phyloP scores from a whole-genome alignment of 2,113 vertebrate species.

The Rafetus swinhoei region DNA sequence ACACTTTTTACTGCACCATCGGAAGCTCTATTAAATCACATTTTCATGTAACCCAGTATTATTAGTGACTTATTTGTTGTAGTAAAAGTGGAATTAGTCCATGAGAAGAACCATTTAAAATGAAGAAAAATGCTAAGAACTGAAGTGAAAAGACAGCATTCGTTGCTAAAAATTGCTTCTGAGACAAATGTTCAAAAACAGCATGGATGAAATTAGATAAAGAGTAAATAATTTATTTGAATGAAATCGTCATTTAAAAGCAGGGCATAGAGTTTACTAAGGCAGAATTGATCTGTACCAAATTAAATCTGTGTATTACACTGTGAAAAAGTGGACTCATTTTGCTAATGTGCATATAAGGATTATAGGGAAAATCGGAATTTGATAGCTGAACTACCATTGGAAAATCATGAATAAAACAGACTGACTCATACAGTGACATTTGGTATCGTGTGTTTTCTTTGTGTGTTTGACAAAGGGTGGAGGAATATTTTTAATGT shows the following conservation, averaged over 20 bases:
- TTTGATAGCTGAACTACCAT: conserved; percentile 24
- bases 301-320: neutral
- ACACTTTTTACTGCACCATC: neutral
- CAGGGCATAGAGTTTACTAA: neutral
- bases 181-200: neutral
- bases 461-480: fast-evolving
- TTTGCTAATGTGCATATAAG: conserved; percentile 44
- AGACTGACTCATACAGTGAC: conserved; percentile 30
- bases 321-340: conserved; percentile 13
- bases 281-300: conserved; percentile 7
- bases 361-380: neutral
- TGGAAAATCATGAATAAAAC: conserved; percentile 64
- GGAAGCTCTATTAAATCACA: neutral
- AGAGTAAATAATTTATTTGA: conserved; percentile 1
- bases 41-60: conserved; percentile 2
- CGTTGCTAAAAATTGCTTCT: conserved; percentile 8
- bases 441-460: neutral
- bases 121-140: conserved; percentile 6
- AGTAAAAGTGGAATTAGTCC: conserved; percentile 10
- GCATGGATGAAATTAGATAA: neutral
- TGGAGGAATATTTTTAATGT: fast-evolving
- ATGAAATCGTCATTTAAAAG: neutral
- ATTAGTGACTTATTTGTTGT: conserved; percentile 15
- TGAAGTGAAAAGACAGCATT: neutral
- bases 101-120: neutral